phyloP scores from a whole-genome alignment of 2,113 vertebrate species.

The Delphinus delphis region DNA sequence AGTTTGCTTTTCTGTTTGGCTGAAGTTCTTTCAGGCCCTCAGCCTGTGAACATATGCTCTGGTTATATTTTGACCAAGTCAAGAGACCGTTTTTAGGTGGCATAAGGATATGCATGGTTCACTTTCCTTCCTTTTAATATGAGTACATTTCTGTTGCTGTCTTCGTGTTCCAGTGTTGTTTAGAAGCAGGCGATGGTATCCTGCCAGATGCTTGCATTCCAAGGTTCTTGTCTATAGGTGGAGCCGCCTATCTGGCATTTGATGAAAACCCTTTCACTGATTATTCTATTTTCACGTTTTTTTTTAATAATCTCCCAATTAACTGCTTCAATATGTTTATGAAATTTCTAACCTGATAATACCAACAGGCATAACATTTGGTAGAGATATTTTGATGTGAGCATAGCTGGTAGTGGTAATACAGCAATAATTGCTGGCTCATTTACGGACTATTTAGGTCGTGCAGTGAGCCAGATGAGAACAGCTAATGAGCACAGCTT shows the following conservation, averaged over 20 bases:
- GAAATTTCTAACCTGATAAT: constrained; percentile 90
- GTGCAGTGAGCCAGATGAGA: constrained; percentile 95
- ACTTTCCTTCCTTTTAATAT: not conserved
- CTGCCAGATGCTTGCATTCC: constrained; percentile 61
- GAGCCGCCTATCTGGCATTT: constrained; percentile 79
- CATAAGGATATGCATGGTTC: not conserved
- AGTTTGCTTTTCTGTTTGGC: not conserved
- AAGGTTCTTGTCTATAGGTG: constrained; percentile 73
- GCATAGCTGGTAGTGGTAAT: constrained; percentile 89
- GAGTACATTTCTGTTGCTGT: not conserved
- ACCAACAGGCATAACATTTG: constrained; percentile 91
- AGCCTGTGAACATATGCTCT: not conserved
- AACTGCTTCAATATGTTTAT: constrained; percentile 89
- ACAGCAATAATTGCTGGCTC: constrained; percentile 94
- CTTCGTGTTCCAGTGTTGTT: not conserved
- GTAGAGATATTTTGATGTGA: constrained; percentile 91
- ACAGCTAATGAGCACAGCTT: constrained; percentile 97
- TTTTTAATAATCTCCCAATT: constrained; percentile 87
- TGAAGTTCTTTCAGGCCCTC: not conserved
- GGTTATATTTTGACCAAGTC: not conserved
- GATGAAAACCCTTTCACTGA: constrained; percentile 77
- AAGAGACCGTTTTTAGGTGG: not conserved
- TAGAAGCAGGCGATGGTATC: not conserved
- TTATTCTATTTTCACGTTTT: constrained; percentile 83
- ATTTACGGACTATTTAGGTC: constrained; percentile 96